Conservation (phyloP, 2,113 vertebrate species). For the Micromys minutus region DNA sequence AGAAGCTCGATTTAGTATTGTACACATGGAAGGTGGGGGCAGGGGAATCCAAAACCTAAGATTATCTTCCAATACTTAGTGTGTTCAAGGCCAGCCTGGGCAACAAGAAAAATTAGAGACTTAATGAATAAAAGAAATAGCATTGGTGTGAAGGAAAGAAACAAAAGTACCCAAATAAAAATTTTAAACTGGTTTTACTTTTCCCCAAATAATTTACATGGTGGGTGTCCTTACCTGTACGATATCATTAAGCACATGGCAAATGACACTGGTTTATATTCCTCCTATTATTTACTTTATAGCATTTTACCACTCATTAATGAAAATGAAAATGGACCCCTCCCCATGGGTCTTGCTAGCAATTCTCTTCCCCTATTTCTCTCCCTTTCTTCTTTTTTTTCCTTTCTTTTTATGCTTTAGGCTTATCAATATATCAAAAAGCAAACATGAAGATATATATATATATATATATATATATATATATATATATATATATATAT, state of each 20-base stretch:
- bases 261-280: background rate
- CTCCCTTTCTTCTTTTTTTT: background rate
- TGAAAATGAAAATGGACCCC: background rate
- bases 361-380: background rate
- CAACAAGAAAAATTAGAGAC: background rate
- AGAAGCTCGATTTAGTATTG: background rate
- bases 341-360: background rate
- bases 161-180: background rate
- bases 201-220: background rate
- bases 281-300: slow-evolving; percentile 59
- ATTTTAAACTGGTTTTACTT: background rate
- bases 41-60: background rate
- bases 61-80: background rate
- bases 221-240: background rate
- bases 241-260: background rate
- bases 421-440: slow-evolving; percentile 76
- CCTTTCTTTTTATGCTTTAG: background rate
- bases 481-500: slow-evolving; percentile 31
- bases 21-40: background rate
- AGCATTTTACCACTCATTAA: background rate
- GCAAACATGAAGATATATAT: slow-evolving; percentile 45
- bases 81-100: background rate
- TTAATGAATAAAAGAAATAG: background rate
- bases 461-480: too few species aligned
- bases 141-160: background rate